Evolutionary conservation across 2,113 vertebrate species (phyloP), one percentile per base, ranked within the genome.

Genomic region (Boleophthalmus pectinirostris): DNA sequence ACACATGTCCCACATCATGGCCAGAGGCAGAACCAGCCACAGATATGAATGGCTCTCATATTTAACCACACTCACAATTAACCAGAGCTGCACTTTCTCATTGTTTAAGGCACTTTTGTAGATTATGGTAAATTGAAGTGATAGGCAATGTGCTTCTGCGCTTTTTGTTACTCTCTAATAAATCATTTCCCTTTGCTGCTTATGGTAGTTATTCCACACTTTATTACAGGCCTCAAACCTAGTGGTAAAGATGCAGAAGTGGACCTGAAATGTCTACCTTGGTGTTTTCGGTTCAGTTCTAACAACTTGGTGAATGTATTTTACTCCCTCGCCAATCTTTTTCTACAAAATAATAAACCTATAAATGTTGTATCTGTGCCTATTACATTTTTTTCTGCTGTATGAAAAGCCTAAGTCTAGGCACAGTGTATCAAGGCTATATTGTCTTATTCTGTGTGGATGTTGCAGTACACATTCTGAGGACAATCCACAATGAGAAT

Each of bases 401-500:
- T 38, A 5, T 38, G 5, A 49, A 7, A 51, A 51, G 47, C 18
- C 16, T 20, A 8, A 20, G 5, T 7, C 6, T 51, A 51, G 21
- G 51, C n/a, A 21, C 51, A 54, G 21, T 21, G 10, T 54, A 24
- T 1, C 47, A 56, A 5, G 9, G 56, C 56, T 21, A 61, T 61
- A 33, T 33, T 33, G 56, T 68, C 68, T 68, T 57, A 43, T 43
- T 35, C 23, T 53, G 15, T 21, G 35, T 1, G 0, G 65, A 66
- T 61, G 33, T 49, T 63, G 68, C 65, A 73, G 66, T 69, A 13
- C 24, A 51, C 46, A 29, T 12, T 24, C 53, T 9, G 14, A 25
- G 72, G 51, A 0, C 35, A 2, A 29, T 68, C 3, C 16, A 12
- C 68, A 57, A 72, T 38, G n/a, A 78, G 68, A 83, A 85, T 84